These are phyloP conservation scores for Nothocercus nigrocapillus DNA, from an alignment of 2,113 vertebrate species.

Conservation along the genomic window DNA sequence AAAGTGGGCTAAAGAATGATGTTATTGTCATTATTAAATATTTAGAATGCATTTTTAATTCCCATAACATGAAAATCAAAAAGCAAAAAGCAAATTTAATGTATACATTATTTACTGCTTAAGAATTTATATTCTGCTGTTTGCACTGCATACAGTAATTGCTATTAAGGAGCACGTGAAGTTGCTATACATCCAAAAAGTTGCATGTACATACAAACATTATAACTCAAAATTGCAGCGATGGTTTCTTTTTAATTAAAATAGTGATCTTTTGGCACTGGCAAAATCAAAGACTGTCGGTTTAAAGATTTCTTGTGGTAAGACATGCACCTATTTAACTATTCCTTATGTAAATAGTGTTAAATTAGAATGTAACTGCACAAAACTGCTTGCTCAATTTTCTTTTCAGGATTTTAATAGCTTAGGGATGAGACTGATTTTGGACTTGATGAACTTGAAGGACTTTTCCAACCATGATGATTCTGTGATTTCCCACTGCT, in stretches of 20 bases:
- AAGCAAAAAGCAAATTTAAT: neutral
- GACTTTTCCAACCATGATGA: too few relatives aligned
- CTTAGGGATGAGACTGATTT: neutral
- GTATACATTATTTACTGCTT: neutral
- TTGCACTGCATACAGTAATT: neutral
- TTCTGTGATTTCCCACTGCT: neutral
- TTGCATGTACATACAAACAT: neutral
- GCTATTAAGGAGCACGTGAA: neutral
- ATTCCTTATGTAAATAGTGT: neutral
- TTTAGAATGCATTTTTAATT: neutral
- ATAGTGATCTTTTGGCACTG: neutral
- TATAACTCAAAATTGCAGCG: neutral
- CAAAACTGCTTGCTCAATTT: slow-evolving; percentile 4
- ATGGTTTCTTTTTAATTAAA: neutral
- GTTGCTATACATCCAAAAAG: neutral
- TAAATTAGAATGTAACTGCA: slow-evolving; percentile 5
- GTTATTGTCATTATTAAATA: neutral
- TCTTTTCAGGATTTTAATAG: neutral
- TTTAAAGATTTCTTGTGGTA: neutral
- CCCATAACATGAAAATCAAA: neutral
- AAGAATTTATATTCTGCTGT: neutral
- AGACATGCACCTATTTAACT: neutral
- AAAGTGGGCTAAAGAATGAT: neutral
- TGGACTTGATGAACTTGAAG: too few relatives aligned
- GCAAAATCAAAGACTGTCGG: neutral